These are phyloP conservation scores for Lacanobia oleracea DNA, from an alignment of 2,888 invertebrate species.

Conservation along the genomic window DNA sequence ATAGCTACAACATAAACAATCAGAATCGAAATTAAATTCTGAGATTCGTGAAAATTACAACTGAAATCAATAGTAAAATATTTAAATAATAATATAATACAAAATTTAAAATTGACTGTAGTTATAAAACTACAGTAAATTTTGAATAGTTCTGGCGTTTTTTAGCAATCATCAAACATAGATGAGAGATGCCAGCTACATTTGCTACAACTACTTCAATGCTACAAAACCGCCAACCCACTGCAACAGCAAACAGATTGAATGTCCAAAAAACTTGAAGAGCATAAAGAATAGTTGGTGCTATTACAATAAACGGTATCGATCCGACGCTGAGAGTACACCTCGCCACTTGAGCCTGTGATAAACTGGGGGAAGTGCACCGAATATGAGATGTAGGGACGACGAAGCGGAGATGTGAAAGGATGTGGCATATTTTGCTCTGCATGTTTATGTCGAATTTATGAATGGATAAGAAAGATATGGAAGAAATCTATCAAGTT, in stretches of 20 bases:
- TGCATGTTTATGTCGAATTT: too few relatives aligned
- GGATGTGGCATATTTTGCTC: conserved; percentile 59
- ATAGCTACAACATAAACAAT: too few relatives aligned
- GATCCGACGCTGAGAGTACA: conserved; percentile 66
- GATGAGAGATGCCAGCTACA: conserved; percentile 18
- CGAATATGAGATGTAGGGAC: conserved; percentile 25
- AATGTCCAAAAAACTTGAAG: conserved; percentile 40
- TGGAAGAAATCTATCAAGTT: too few relatives aligned
- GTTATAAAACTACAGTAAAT: too few relatives aligned
- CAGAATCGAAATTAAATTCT: too few relatives aligned
- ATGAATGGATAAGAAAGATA: too few relatives aligned
- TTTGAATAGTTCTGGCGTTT: too few relatives aligned
- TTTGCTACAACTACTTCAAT: background rate
- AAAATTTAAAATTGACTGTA: too few relatives aligned
- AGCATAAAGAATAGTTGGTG: conserved; percentile 44
- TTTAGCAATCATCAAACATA: too few relatives aligned
- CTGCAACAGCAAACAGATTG: conserved; percentile 33
- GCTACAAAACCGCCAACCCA: conserved; percentile 1
- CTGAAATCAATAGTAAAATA: too few relatives aligned
- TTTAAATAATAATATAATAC: too few relatives aligned
- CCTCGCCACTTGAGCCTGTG: conserved; percentile 74
- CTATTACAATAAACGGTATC: conserved; percentile 70
- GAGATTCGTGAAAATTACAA: too few relatives aligned
- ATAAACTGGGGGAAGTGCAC: conserved; percentile 73
- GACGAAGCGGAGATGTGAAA: background rate